A percentile compares a stretch with the other conserved stretches of the same genome.
Conservation (phyloP, 2,113 vertebrate species). For the Pelodiscus sinensis region DNA sequence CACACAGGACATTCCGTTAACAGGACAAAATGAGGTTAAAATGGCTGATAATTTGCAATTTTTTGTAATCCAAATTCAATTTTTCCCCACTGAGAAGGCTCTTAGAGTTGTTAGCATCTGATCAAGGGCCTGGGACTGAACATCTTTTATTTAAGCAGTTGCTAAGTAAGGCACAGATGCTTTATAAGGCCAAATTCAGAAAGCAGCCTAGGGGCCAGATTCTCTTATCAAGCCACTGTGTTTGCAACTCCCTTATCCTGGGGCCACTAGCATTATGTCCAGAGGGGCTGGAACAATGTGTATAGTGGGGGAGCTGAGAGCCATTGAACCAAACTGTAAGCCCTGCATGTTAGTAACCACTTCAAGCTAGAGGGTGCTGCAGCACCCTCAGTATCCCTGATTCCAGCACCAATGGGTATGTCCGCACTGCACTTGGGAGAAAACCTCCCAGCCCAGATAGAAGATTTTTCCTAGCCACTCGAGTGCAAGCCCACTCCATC, state of each 20-base stretch:
- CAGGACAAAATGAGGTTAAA: slow-evolving; percentile 36
- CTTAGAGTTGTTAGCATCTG: not conserved
- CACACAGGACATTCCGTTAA: not conserved
- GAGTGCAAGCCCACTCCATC: not conserved
- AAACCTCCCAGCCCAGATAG: not conserved
- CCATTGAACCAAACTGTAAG: too few species aligned
- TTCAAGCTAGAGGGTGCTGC: too few species aligned
- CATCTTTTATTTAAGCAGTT: not conserved
- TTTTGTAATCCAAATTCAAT: not conserved
- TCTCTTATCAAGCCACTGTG: not conserved
- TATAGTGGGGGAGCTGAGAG: too few species aligned
- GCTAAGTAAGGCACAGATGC: rapidly evolving
- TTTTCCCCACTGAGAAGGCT: not conserved
- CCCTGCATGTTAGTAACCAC: too few species aligned
- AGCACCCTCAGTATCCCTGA: too few species aligned
- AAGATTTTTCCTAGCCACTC: not conserved
- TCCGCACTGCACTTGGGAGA: not conserved
- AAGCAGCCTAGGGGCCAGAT: not conserved
- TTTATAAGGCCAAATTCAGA: not conserved
- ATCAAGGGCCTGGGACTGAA: rapidly evolving
- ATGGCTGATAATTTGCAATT: not conserved
- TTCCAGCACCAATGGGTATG: not conserved
- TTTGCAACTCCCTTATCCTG: not conserved
- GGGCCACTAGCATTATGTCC: not conserved
- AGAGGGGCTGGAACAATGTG: too few species aligned